Evolutionary conservation across 2,113 vertebrate genomes (phyloP), one percentile per base, ranked within the genome.

Genomic region (Gyps fulvus): DNA sequence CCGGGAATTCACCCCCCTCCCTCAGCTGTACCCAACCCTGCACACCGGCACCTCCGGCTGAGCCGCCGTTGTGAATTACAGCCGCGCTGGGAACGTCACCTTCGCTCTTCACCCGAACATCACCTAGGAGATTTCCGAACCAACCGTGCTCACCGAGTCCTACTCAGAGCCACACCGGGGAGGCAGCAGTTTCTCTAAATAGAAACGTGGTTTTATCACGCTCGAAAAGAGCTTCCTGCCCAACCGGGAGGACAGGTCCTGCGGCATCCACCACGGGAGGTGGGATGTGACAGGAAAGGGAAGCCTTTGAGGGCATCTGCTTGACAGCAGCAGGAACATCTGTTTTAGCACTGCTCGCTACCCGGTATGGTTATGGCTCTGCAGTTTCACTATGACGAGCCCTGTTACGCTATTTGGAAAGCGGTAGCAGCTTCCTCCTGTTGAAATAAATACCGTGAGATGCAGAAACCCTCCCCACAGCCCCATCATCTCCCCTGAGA

Each of bases 131-230:
- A 14, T 6, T 4, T 4, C 13, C 4, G 8, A 49, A 52, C 36
- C 7, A 8, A 7, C 2, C 23, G 1, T 1, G 4, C 4, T 3
- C 14, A 5, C 31, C 2, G 4, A 16, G 31, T 49, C 42, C 42
- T 2, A 26, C 2, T 34, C 36, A 15, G 29, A 36, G 42, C 52
- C 52, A 4, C 21, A 1, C 1, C 1, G 6, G 15, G 55, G 43
- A 36, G 71, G 42, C 16, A 18, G 49, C 22, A 26, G 54, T 27
- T 18, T 22, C 22, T 16, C 31, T 23, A 40, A 71, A 79, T 21
- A 36, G 66, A 34, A 74, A 52, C 2, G 17, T 18, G 62, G 14
- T 36, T 34, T 73, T 49, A 25, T 9, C 15, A 6, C 54, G 25
- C 74, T 2, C 1, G 15, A 18, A 22, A 69, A 3, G 4, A 27